Conservation (phyloP, 2,888 invertebrate species). For the Parnassius mnemosyne region DNA sequence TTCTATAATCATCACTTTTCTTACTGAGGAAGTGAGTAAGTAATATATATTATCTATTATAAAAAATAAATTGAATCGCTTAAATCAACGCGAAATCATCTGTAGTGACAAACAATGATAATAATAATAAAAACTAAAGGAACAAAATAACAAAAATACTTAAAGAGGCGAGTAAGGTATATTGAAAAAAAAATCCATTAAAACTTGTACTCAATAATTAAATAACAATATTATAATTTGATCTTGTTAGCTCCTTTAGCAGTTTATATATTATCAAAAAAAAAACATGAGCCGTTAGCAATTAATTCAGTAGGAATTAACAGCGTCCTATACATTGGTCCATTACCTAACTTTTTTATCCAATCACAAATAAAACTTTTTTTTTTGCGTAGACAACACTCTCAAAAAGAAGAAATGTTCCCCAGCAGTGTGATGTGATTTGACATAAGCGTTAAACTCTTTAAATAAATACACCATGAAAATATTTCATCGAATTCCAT, state of each 20-base stretch:
- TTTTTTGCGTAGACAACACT: constrained; percentile 52
- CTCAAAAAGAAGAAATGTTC: constrained; percentile 48
- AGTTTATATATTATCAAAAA: constrained; percentile 54
- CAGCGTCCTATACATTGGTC: constrained; percentile 71
- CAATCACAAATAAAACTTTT: constrained; percentile 46
- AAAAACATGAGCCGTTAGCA: constrained; percentile 61
- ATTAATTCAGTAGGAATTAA: constrained; percentile 53
- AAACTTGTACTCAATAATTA: constrained; percentile 80
- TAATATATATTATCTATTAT: constrained; percentile 56
- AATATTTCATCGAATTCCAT: constrained; percentile 51
- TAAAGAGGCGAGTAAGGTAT: constrained; percentile 73
- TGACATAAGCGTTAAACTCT: constrained; percentile 62
- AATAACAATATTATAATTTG: constrained; percentile 80
- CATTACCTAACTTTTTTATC: constrained; percentile 56
- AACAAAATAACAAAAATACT: constrained; percentile 74
- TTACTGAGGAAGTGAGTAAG: constrained; percentile 67
- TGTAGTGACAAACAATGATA: constrained; percentile 71
- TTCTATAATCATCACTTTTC: constrained; percentile 59
- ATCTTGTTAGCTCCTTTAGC: constrained; percentile 71
- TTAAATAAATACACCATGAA: constrained; percentile 66
- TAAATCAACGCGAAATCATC: constrained; percentile 58
- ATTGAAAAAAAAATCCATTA: constrained; percentile 75
- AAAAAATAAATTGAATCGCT: constrained; percentile 62
- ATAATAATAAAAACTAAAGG: constrained; percentile 79
- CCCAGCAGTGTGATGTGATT: constrained; percentile 70